Conservation (phyloP, 2,113 vertebrate species). For the Strix uralensis region DNA sequence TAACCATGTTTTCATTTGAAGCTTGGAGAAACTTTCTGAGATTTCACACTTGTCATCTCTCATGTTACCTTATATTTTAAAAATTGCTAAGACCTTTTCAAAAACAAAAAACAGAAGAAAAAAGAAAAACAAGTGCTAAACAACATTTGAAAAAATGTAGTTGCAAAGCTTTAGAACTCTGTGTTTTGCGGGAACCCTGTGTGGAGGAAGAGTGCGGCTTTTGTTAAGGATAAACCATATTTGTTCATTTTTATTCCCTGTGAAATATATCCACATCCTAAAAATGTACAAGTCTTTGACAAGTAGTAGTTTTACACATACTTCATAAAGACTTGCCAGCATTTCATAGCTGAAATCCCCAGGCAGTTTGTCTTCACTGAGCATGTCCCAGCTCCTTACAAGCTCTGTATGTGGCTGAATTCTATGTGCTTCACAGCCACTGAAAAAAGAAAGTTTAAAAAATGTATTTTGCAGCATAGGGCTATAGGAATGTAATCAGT, state of each 20-base stretch:
- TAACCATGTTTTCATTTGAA: not conserved
- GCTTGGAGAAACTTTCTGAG: not conserved
- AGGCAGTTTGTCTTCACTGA: not conserved
- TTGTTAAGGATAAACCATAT: not conserved
- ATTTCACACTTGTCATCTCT: not conserved
- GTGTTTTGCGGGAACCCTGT: not conserved
- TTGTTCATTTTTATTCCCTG: not conserved
- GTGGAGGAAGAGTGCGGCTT: not conserved
- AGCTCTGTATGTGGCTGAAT: not conserved
- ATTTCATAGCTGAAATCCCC: constrained; percentile 7
- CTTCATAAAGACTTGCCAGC: not conserved
- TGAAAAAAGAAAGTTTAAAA: not conserved
- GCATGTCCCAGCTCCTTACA: not conserved
- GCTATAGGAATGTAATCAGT: not conserved
- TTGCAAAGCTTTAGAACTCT: not conserved
- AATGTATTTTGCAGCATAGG: not conserved
- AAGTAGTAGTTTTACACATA: constrained; percentile 5
- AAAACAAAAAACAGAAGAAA: not conserved
- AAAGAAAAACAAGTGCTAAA: not conserved
- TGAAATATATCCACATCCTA: not conserved
- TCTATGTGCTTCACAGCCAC: not conserved
- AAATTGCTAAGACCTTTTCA: not conserved
- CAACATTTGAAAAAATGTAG: fast-evolving
- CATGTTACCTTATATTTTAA: not conserved
- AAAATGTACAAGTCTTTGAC: not conserved